Base-by-base conservation (phyloP, 2,113 vertebrate genomes). In the Sula dactylatra region DNA sequence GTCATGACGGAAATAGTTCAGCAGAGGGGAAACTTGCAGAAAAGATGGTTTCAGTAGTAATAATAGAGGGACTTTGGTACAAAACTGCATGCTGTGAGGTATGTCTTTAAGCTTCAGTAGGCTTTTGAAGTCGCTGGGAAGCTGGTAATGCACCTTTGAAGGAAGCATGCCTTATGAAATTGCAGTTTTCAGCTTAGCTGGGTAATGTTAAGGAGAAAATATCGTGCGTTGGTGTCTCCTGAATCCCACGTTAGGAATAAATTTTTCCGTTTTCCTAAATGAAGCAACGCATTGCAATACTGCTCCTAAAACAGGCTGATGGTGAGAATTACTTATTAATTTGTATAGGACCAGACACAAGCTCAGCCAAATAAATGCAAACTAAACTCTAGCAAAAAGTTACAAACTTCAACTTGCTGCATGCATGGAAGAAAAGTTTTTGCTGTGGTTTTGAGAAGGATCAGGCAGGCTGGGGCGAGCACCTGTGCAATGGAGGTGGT, bases 131-230 rank as follows among this genome's bases (percentile, higher is more conserved):
- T 91, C 89, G 81, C 93, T 86, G 74, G 93, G 84, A 96, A 95
- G 95, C 73, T 80, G 84, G 56, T 94, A 96, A 87, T 38, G 54
- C 11, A 20, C 74, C 71, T 95, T 91, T 87, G 94, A 96, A 95
- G 58, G 74, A 94, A 90, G 89, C 62, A 70, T 70, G 78, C 91
- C 88, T 90, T 95, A 89, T 8, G 82, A 91, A 95, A 97, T 77
- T 69, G 78, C 81, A 84, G 91, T 38, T 96, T 96, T 94, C 91
- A 96, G 93, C 89, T 97, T 93, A 95, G 89, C 74, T 94, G 70
- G 73, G 89, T 89, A 77, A 89, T 64, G 84, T 70, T 97, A 97
- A 95, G 64, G 94, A 96, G 93, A 86, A 95, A 95, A 95, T 88
- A 95, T 36, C 5, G 9, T 58, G 58, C n/a, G n/a, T n/a, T n/a